Conservation (phyloP, 2,888 invertebrate species). For the Theretra japonica region DNA sequence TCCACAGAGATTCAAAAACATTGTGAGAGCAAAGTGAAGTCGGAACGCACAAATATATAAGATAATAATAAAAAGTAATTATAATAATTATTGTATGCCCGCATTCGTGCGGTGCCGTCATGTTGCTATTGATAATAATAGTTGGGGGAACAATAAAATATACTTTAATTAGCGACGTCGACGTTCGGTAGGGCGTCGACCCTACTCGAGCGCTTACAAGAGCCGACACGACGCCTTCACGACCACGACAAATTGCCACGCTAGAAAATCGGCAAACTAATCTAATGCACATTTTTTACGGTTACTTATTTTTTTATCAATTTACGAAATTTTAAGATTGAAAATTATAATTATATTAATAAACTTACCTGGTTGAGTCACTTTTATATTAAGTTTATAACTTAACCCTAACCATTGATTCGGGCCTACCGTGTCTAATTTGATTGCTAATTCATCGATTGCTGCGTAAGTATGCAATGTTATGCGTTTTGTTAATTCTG, state of each 20-base stretch:
- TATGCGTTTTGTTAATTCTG: no score
- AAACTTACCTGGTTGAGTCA: no score
- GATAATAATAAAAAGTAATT: constrained; percentile 73
- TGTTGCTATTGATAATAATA: constrained; percentile 72
- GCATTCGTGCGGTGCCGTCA: constrained; percentile 74
- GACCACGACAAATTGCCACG: constrained; percentile 37
- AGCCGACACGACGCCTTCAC: constrained; percentile 46
- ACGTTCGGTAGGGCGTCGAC: constrained; percentile 56
- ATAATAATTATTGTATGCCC: constrained; percentile 80
- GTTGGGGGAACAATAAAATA: constrained; percentile 82
- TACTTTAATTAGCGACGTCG: constrained; percentile 77
- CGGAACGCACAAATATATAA: constrained; percentile 53
- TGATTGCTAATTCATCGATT: no score
- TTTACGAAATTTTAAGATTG: no score
- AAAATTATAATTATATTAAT: no score
- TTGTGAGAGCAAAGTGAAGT: constrained; percentile 34
- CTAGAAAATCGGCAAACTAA: not conserved
- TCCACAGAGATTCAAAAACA: not conserved
- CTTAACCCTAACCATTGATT: no score
- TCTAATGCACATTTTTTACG: not conserved
- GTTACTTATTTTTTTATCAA: no score
- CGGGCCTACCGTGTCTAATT: no score
- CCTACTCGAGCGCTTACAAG: constrained; percentile 45
- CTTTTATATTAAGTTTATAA: no score
- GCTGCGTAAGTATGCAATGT: no score